Percentiles rank a stretch among this genome's conserved stretches.
phyloP scores from a whole-genome alignment of 1,140 invertebrate genomes.

The Lepidurus couesii region DNA sequence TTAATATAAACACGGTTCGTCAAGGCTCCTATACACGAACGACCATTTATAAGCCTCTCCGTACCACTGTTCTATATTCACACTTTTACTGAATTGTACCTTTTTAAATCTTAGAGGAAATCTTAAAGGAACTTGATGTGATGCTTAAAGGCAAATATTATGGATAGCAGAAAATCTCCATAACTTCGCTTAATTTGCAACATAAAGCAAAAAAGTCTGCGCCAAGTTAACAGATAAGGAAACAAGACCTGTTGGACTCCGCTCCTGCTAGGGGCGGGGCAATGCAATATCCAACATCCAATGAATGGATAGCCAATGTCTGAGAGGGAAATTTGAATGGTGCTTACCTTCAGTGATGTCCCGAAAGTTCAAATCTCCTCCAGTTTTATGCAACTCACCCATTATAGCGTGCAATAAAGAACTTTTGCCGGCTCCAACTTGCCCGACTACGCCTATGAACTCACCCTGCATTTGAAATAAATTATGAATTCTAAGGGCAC shows the following conservation, averaged over 20 bases:
- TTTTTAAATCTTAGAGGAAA: not conserved
- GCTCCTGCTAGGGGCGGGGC: not conserved
- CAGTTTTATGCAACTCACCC: conserved; percentile 61
- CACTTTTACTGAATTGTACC: not conserved
- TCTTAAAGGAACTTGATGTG: not conserved
- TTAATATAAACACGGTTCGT: conserved; percentile 37
- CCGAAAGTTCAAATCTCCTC: conserved; percentile 56
- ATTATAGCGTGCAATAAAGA: conserved; percentile 66
- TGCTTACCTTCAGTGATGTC: conserved; percentile 52
- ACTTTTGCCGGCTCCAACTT: conserved; percentile 70
- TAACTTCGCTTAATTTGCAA: not conserved
- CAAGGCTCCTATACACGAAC: not conserved
- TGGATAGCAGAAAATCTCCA: not conserved
- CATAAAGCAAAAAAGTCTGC: not conserved
- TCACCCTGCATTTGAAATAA: conserved; percentile 39
- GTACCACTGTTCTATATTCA: not conserved
- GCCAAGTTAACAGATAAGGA: not conserved
- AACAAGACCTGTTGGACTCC: not conserved
- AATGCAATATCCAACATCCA: no score
- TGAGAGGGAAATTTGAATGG: not conserved
- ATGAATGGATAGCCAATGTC: no score
- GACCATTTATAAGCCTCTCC: not conserved
- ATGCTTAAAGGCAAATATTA: not conserved
- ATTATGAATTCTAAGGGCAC: not conserved
- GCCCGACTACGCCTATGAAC: conserved; percentile 63